A percentile compares a stretch with the other conserved stretches of the same genome.
Evolutionary conservation across 2,113 vertebrate genomes (phyloP).

Genomic region (Gymnogyps californianus): DNA sequence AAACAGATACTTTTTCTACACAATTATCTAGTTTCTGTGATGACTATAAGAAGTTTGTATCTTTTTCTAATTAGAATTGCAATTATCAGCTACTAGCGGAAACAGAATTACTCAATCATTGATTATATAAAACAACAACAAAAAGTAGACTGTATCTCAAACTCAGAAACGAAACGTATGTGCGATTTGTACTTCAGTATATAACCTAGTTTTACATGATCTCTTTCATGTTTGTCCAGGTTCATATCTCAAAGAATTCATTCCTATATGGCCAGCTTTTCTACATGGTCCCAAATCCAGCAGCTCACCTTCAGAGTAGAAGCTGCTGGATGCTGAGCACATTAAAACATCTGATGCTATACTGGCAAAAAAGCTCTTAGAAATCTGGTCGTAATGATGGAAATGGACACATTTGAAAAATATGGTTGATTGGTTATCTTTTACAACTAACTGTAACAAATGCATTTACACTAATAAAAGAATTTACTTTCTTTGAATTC

Average conservation of each 20-base stretch:
- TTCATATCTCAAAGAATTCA: not conserved
- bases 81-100: not conserved
- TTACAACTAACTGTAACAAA: conserved; percentile 13
- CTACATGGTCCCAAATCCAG: not conserved
- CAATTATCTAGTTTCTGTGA: not conserved
- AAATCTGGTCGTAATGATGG: not conserved
- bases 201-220: not conserved
- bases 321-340: not conserved
- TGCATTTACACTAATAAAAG: not conserved
- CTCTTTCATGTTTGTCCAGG: fast-evolving
- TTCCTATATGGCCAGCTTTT: not conserved
- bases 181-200: not conserved
- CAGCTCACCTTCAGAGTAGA: not conserved
- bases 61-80: not conserved
- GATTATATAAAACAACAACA: not conserved
- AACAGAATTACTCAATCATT: not conserved
- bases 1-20: not conserved
- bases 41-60: not conserved
- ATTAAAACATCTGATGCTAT: not conserved
- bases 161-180: not conserved
- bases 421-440: not conserved
- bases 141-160: not conserved
- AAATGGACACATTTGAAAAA: not conserved
- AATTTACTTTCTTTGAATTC: not conserved
- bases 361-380: not conserved